These are phyloP conservation scores for Dryobotodes eremita DNA, from an alignment of 2,888 invertebrate genomes.

Conservation along the genomic window DNA sequence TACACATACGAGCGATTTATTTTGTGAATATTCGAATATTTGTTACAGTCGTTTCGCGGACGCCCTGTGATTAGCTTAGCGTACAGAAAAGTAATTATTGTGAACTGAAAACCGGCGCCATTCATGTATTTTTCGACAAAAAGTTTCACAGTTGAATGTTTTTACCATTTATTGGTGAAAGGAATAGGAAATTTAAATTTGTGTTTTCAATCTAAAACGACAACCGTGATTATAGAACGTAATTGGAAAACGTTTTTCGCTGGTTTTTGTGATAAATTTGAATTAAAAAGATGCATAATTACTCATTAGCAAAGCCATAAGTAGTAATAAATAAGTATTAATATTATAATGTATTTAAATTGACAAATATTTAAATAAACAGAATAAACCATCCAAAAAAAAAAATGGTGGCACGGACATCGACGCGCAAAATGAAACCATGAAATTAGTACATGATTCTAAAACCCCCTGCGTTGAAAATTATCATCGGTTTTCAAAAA, in stretches of 20 bases:
- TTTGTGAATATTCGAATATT: conserved; percentile 44
- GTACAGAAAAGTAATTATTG: conserved; percentile 60
- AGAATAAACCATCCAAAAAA: too few species aligned
- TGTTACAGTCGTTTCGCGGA: conserved; percentile 32
- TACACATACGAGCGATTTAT: conserved; percentile 27
- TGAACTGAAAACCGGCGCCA: conserved; percentile 38
- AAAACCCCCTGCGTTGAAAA: too few species aligned
- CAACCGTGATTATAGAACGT: background rate
- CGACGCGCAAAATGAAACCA: too few species aligned
- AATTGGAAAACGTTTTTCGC: background rate
- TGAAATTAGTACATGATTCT: too few species aligned
- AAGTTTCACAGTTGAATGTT: conserved; percentile 47
- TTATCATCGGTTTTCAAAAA: too few species aligned
- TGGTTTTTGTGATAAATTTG: background rate
- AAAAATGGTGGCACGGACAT: too few species aligned
- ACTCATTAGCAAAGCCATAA: too few species aligned
- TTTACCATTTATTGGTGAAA: conserved; percentile 33
- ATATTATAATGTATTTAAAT: too few species aligned
- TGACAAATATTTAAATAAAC: too few species aligned
- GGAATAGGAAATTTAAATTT: conserved; percentile 13
- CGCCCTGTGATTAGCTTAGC: conserved; percentile 56
- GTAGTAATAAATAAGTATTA: too few species aligned
- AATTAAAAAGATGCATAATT: background rate
- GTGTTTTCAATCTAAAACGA: conserved; percentile 1
- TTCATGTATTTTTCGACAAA: conserved; percentile 50